Evolutionary conservation across 2,113 vertebrate genomes (phyloP).

Genomic region (Myrmecophaga tridactyla): DNA sequence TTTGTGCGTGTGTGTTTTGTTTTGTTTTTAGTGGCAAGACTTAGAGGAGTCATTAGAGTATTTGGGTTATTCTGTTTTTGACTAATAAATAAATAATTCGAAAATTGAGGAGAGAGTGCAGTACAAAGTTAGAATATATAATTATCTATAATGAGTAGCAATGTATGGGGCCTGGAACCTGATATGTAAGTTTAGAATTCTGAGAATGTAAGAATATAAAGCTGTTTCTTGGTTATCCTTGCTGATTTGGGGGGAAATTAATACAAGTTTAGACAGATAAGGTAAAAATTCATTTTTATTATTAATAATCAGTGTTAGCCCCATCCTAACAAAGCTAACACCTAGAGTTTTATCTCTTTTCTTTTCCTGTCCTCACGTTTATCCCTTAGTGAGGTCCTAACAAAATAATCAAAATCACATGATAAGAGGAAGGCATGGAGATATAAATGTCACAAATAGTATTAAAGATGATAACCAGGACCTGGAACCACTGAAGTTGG

Average conservation of each 20-base stretch:
- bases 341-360: not conserved
- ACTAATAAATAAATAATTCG: slow-evolving; percentile 37
- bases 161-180: not conserved
- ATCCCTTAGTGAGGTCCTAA: not conserved
- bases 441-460: not conserved
- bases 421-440: not conserved
- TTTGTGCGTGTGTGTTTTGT: not conserved
- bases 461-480: not conserved
- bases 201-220: not conserved
- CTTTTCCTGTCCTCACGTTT: not conserved
- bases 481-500: not conserved
- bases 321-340: not conserved
- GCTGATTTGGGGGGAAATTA: not conserved
- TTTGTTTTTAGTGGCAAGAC: not conserved
- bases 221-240: not conserved
- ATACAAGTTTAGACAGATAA: not conserved
- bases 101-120: not conserved
- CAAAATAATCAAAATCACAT: not conserved
- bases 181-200: not conserved
- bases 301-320: not conserved
- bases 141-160: not conserved
- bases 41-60: not conserved
- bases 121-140: not conserved
- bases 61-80: slow-evolving; percentile 16
- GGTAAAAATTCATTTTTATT: not conserved